phyloP scores from a whole-genome alignment of 2,888 invertebrate genomes.

The Temnothorax unifasciatus region DNA sequence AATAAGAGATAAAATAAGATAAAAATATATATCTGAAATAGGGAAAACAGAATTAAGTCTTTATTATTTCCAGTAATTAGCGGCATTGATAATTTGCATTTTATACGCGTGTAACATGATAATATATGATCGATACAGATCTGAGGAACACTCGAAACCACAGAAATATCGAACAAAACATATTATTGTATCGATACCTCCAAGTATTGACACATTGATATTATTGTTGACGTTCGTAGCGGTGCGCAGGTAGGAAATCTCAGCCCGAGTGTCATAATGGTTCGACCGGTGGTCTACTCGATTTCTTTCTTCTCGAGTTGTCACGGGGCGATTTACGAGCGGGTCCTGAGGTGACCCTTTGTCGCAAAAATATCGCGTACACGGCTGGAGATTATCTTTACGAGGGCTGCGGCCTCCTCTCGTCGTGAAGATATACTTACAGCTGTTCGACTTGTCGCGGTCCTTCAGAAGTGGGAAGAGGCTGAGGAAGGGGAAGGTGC shows the following conservation, averaged over 20 bases:
- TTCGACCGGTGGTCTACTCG: constrained; percentile 15
- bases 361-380: constrained; percentile 45
- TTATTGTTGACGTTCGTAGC: not conserved
- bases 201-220: not conserved
- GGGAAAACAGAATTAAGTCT: not conserved
- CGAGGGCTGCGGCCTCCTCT: constrained; percentile 20
- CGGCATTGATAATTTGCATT: not conserved
- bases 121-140: not conserved
- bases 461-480: constrained; percentile 20
- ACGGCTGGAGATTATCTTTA: constrained; percentile 38
- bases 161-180: not conserved
- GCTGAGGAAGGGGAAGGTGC: constrained; percentile 23
- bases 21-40: not conserved
- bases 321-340: constrained; percentile 40
- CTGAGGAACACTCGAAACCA: not conserved
- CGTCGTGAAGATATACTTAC: constrained; percentile 56
- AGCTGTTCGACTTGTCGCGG: constrained; percentile 57
- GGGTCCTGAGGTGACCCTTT: not conserved
- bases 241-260: constrained; percentile 1
- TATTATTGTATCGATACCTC: not conserved
- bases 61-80: constrained; percentile 7
- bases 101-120: not conserved
- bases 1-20: not conserved
- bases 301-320: constrained; percentile 7
- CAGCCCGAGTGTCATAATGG: not conserved